phyloP scores from a whole-genome alignment of 2,888 invertebrate species.

The Thymelicus lineola region DNA sequence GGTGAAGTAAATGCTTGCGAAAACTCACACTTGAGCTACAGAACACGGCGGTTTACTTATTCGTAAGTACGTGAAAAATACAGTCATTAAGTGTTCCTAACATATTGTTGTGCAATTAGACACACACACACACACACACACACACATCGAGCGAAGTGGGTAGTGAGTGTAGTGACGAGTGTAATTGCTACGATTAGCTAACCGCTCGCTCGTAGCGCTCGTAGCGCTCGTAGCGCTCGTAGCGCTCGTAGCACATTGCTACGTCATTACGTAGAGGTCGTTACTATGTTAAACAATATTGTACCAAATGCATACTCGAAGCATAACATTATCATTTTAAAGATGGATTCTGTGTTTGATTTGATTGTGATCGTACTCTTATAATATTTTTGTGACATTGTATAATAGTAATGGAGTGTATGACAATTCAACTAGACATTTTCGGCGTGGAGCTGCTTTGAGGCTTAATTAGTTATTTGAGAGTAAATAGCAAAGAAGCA shows the following conservation, averaged over 20 bases:
- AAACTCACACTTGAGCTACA: too few species aligned
- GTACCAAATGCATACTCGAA: too few species aligned
- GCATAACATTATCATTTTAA: too few species aligned
- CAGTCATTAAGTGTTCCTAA: not conserved
- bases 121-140: not conserved
- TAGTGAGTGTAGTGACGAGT: conserved; percentile 10
- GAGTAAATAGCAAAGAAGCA: too few species aligned
- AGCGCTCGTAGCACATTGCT: conserved; percentile 15
- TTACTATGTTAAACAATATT: conserved; percentile 1
- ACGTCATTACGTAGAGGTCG: conserved; percentile 12
- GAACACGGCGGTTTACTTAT: not conserved
- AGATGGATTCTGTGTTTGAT: too few species aligned
- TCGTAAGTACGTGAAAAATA: not conserved
- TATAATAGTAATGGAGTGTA: too few species aligned
- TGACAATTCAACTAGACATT: too few species aligned
- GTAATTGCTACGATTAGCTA: conserved; percentile 24
- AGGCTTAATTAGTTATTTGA: too few species aligned
- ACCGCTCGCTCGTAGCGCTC: conserved; percentile 20
- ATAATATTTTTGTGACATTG: too few species aligned
- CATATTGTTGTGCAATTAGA: conserved; percentile 22
- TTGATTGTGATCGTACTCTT: too few species aligned
- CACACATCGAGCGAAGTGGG: conserved; percentile 3
- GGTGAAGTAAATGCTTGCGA: too few species aligned
- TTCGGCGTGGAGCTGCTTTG: too few species aligned
- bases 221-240: conserved; percentile 8